phyloP scores from a whole-genome alignment of 2,113 vertebrate genomes.

The Tamias sibiricus region DNA sequence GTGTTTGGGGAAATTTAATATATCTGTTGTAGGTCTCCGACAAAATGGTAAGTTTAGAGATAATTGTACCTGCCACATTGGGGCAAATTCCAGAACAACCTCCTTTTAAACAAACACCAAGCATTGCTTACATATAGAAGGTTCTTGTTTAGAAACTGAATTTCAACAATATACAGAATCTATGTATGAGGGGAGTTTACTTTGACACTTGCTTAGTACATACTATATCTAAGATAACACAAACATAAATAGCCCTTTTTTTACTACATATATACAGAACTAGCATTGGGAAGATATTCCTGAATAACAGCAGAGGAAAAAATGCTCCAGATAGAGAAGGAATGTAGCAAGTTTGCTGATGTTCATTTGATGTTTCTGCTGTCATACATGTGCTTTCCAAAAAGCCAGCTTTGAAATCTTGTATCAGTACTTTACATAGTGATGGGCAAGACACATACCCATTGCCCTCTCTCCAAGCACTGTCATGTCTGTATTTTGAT shows the following conservation, averaged over 20 bases:
- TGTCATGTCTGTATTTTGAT: background rate
- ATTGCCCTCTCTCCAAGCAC: background rate
- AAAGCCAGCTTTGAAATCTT: background rate
- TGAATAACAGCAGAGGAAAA: background rate
- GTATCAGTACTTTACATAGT: background rate
- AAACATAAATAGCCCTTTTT: conserved; percentile 26
- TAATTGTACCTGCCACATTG: background rate
- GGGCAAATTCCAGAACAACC: background rate
- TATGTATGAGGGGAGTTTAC: background rate
- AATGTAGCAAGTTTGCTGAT: background rate
- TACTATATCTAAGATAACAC: background rate
- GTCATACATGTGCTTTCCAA: background rate
- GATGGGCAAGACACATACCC: background rate
- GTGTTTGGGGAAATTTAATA: background rate
- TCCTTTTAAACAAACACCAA: background rate
- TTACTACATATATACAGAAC: background rate
- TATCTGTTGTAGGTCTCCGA: background rate
- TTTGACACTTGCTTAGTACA: background rate
- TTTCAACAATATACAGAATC: background rate
- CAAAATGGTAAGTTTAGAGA: background rate
- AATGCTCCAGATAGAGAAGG: background rate
- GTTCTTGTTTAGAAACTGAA: conserved; percentile 16
- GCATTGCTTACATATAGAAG: background rate
- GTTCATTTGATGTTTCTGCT: background rate
- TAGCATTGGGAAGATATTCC: background rate